Base-by-base conservation (phyloP, 2,888 invertebrate genomes). In the Lutraria lutraria region DNA sequence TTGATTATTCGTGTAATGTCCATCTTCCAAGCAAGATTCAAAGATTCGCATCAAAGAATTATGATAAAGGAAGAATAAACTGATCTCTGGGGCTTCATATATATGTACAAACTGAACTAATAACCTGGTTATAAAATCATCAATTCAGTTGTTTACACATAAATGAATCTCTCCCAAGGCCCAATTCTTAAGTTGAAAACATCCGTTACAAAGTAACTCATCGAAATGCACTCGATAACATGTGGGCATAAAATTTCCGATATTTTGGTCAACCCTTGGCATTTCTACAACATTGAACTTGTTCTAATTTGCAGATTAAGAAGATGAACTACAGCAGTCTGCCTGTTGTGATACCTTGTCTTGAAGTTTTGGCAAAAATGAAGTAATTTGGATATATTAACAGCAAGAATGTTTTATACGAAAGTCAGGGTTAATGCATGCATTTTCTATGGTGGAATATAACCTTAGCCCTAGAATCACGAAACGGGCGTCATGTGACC, bases 1-100 rank as follows among this genome's bases (percentile, higher is more conserved):
- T 76, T 76, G 76, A 76, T 76, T 76, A 31, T 31, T 76, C 34
- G 16, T 76, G 34, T 76, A 76, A 76, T 76, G 76, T 76, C 76
- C 76, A 76, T 31, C 76, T 34, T 76, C 76, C 31, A 34, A 76
- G 34, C 8, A 19, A 76, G 76, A 76, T 76, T 76, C 31, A 76
- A 76, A 31, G 76, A 76, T 34, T 19, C 13, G 8, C 19, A 34
- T 3, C 31, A 13, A 31, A 16, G 31, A 34, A 31, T 15, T 31
- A 76, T 31, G 29, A 19, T 16, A 34, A 31, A 19, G 19, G 3
- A 76, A 16, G 34, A 19, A 76, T 76, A 76, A 76, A 76, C 31
- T 34, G 10, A 76, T 76, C 76, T 34, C 76, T 19, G 34, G 76
- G 76, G 76, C 15, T 76, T 16, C 34, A 34, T 76, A 76, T 76